Conservation (phyloP, 2,797 vertebrate species). For the Thaleichthys pacificus region DNA sequence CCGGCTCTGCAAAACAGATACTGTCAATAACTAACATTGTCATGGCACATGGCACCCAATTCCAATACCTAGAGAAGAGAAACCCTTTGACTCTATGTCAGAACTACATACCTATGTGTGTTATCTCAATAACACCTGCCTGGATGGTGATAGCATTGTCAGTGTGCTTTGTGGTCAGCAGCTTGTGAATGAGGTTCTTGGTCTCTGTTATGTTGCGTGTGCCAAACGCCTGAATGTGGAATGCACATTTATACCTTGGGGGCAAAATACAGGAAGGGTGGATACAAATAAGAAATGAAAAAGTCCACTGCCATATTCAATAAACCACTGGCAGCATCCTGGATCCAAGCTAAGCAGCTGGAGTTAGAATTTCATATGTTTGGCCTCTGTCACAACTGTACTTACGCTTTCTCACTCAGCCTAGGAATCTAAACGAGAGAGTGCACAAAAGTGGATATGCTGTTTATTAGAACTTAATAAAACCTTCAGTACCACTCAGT, state of each 20-base stretch:
- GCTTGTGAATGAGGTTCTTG: constrained; percentile 21
- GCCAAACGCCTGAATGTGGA: constrained; percentile 60
- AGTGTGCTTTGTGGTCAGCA: constrained; percentile 50
- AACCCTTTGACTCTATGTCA: not conserved
- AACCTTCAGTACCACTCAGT: not conserved
- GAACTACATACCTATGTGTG: constrained; percentile 57
- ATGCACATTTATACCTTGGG: constrained; percentile 61
- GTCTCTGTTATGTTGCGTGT: constrained; percentile 25
- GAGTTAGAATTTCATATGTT: not conserved
- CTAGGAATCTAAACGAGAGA: constrained; percentile 36
- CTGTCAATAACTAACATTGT: not conserved
- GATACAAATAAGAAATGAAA: not conserved
- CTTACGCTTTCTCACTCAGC: constrained; percentile 44
- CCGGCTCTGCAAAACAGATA: constrained; percentile 57
- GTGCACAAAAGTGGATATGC: not conserved
- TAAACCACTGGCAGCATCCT: not conserved
- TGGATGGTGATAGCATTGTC: constrained; percentile 48
- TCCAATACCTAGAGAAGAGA: not conserved
- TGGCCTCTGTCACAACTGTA: constrained; percentile 23
- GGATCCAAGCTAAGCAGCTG: not conserved
- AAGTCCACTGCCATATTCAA: not conserved
- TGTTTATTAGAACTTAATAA: not conserved
- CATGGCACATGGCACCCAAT: not conserved
- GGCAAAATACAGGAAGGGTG: constrained; percentile 14
- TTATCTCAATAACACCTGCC: constrained; percentile 27